These are phyloP conservation scores for Spodoptera exigua DNA, from an alignment of 2,888 invertebrate species.

Conservation along the genomic window DNA sequence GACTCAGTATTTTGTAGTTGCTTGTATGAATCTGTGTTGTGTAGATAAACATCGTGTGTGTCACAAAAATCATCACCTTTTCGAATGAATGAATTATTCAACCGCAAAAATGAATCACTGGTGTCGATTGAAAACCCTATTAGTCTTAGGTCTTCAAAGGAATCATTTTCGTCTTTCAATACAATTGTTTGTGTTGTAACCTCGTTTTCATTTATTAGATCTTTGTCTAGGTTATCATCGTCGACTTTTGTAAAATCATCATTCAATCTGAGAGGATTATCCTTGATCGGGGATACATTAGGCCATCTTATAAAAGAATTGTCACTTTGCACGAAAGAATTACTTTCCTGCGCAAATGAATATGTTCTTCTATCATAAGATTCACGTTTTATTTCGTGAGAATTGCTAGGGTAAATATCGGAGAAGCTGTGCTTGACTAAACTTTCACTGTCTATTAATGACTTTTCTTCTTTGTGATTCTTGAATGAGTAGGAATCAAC, in stretches of 20 bases:
- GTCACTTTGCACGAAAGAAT: neutral
- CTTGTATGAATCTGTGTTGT: neutral
- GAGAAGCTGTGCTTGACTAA: neutral
- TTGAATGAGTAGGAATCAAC: constrained; percentile 66
- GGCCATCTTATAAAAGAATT: constrained; percentile 21
- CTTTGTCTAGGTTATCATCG: neutral
- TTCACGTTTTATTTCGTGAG: neutral
- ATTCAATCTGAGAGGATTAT: neutral
- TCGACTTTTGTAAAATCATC: neutral
- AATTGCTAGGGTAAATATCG: neutral
- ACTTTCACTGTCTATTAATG: neutral
- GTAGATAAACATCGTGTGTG: neutral
- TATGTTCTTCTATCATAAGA: constrained; percentile 9
- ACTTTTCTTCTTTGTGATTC: constrained; percentile 16
- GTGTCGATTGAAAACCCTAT: neutral
- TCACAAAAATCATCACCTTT: neutral
- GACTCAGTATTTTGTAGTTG: constrained; percentile 1
- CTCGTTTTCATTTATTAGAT: neutral
- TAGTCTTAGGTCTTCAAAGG: neutral
- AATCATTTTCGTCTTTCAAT: neutral
- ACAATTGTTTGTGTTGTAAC: neutral
- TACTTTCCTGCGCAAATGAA: constrained; percentile 2
- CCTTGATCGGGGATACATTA: rapidly evolving
- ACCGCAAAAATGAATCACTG: neutral
- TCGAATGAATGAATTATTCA: constrained; percentile 3